Conservation (phyloP, 2,797 vertebrate genomes). For the Melanotaenia pygmaea region DNA sequence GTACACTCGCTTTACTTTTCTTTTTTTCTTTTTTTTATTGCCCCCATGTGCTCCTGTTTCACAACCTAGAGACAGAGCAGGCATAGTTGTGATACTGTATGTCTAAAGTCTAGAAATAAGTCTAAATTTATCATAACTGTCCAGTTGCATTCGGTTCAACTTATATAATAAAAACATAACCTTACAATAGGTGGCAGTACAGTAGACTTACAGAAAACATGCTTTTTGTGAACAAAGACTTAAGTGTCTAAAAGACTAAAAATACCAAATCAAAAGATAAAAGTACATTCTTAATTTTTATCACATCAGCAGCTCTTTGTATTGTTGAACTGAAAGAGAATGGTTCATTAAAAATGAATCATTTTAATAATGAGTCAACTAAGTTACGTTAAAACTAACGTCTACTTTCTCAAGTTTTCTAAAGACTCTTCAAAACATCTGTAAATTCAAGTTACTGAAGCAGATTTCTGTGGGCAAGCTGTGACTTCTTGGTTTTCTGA, state of each 20-base stretch:
- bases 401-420: neutral
- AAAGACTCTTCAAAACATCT: neutral
- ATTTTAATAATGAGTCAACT: conserved; percentile 11
- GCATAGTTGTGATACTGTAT: neutral
- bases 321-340: neutral
- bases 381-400: conserved; percentile 7
- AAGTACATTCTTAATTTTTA: neutral
- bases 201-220: neutral
- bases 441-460: neutral
- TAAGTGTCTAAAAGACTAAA: neutral
- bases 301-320: neutral
- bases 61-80: neutral
- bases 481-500: neutral
- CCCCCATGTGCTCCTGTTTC: too few species aligned
- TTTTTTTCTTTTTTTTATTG: neutral
- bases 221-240: neutral
- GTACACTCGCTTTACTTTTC: too few species aligned
- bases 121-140: neutral
- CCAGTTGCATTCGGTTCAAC: neutral
- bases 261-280: neutral
- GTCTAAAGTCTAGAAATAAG: neutral
- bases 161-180: neutral
- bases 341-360: conserved; percentile 10
- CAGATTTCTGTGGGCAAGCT: neutral
- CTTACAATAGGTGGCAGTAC: neutral